phyloP scores from a whole-genome alignment of 1,140 invertebrate genomes.

The Tetramorium alpestre region DNA sequence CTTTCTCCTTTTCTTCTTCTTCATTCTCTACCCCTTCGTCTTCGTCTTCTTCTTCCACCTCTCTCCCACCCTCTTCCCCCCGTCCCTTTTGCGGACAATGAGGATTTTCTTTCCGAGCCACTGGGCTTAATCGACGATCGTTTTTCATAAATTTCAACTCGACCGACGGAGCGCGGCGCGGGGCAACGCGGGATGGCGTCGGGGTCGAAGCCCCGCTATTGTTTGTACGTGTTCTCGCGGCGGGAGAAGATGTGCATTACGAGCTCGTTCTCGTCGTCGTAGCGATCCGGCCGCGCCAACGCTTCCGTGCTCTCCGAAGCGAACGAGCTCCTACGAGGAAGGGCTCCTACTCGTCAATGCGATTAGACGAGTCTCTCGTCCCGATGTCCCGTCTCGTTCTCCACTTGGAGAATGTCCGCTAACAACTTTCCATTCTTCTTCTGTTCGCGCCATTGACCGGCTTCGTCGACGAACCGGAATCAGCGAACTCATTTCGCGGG shows the following conservation, averaged over 20 bases:
- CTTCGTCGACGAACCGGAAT: slow-evolving; percentile 5
- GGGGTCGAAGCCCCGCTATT: slow-evolving; percentile 50
- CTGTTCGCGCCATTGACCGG: slow-evolving; percentile 12
- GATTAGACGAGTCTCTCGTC: slow-evolving; percentile 29
- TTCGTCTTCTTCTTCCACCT: not conserved
- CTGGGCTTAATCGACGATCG: slow-evolving; percentile 65
- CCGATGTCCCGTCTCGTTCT: slow-evolving; percentile 15
- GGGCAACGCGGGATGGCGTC: not conserved
- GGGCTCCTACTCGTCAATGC: slow-evolving; percentile 5
- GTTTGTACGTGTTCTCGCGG: slow-evolving; percentile 57
- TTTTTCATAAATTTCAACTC: slow-evolving; percentile 70
- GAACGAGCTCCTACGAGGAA: not conserved
- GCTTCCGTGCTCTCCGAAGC: slow-evolving; percentile 16
- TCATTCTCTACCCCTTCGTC: not conserved
- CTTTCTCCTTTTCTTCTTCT: slow-evolving; percentile 2
- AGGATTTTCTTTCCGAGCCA: slow-evolving; percentile 64
- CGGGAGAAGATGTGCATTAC: slow-evolving; percentile 51
- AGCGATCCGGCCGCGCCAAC: not conserved
- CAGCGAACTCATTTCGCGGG: slow-evolving; percentile 26
- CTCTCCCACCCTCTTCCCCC: not conserved
- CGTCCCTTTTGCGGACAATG: slow-evolving; percentile 54
- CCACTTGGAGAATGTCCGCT: slow-evolving; percentile 31
- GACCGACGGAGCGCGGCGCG: not conserved
- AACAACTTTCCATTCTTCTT: slow-evolving; percentile 42
- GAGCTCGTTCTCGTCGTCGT: slow-evolving; percentile 49